phyloP scores from a whole-genome alignment of 2,888 invertebrate genomes.

The Drosophila nigritarsus region DNA sequence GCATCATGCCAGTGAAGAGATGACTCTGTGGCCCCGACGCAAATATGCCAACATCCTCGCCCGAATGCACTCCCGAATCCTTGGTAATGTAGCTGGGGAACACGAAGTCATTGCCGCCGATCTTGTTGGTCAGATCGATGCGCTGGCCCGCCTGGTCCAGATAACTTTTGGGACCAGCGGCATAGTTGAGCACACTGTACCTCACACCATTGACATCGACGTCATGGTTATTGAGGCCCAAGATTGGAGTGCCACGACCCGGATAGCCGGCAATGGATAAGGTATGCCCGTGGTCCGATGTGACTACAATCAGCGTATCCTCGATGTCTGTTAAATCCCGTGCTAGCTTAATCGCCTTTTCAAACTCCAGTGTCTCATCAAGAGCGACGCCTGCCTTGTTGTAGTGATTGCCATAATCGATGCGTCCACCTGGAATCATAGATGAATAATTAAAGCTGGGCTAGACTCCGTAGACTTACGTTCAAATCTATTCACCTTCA shows the following conservation, averaged over 20 bases:
- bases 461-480: background rate
- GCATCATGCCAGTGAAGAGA: slow-evolving; percentile 90
- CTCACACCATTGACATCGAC: slow-evolving; percentile 82
- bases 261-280: slow-evolving; percentile 92
- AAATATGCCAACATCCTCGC: slow-evolving; percentile 92
- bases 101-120: slow-evolving; percentile 47
- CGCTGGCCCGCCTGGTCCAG: slow-evolving; percentile 66
- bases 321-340: slow-evolving; percentile 86
- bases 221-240: slow-evolving; percentile 84
- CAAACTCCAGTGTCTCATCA: slow-evolving; percentile 91
- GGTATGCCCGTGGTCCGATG: slow-evolving; percentile 91
- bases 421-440: slow-evolving; percentile 87
- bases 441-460: background rate
- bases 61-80: slow-evolving; percentile 89
- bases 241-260: slow-evolving; percentile 86
- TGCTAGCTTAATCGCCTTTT: slow-evolving; percentile 89
- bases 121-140: slow-evolving; percentile 61
- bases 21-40: slow-evolving; percentile 92
- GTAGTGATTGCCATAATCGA: slow-evolving; percentile 91
- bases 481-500: slow-evolving; percentile 74
- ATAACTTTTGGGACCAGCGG: slow-evolving; percentile 87
- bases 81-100: slow-evolving; percentile 70
- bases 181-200: slow-evolving; percentile 90
- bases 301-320: slow-evolving; percentile 93
- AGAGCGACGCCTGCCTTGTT: slow-evolving; percentile 88